phyloP scores from a whole-genome alignment of 2,888 invertebrate genomes.

The Troides oblongomaculatus region DNA sequence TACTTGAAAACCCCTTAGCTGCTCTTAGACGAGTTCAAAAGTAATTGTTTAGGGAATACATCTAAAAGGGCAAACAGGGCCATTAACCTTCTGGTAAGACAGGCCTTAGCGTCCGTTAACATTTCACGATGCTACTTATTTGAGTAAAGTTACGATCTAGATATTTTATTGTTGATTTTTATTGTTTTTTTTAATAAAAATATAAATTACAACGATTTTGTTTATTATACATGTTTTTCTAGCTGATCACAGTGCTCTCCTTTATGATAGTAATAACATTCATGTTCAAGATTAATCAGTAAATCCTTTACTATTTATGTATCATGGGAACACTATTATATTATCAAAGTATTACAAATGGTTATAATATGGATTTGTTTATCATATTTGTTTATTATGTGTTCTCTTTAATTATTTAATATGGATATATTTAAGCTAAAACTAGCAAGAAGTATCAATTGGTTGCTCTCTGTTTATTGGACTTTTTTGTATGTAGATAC shows the following conservation, averaged over 20 bases:
- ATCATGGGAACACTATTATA: too few relatives aligned
- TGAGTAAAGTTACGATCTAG: conserved; percentile 2
- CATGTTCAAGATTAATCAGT: background rate
- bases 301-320: background rate
- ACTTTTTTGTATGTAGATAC: too few relatives aligned
- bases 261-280: background rate
- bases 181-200: background rate
- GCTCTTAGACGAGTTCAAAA: conserved; percentile 16
- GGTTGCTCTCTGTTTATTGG: too few relatives aligned
- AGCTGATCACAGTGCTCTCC: background rate
- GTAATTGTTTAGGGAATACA: conserved; percentile 26
- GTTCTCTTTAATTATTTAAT: too few relatives aligned
- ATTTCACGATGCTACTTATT: conserved; percentile 18
- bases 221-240: background rate
- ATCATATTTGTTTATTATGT: too few relatives aligned
- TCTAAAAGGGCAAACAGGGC: conserved; percentile 23
- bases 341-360: too few relatives aligned
- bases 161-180: background rate
- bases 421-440: too few relatives aligned
- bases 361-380: too few relatives aligned
- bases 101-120: conserved; percentile 17
- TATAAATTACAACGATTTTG: background rate
- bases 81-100: conserved; percentile 24
- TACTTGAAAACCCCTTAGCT: conserved; percentile 3
- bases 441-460: too few relatives aligned